Evolutionary conservation across 2,888 invertebrate species (phyloP).

Genomic region (Automeris io): DNA sequence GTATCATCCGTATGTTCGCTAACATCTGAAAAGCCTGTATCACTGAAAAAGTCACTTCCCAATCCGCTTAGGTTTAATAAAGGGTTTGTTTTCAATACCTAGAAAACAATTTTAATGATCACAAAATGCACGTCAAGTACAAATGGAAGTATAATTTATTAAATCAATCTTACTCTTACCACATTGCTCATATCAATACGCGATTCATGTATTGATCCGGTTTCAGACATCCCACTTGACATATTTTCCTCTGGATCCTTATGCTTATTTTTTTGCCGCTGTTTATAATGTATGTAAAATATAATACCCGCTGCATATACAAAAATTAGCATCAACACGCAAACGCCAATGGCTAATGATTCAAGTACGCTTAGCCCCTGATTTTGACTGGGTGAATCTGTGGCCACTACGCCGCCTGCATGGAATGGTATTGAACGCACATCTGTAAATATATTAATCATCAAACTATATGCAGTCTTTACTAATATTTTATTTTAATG

Average conservation of each 20-base stretch:
- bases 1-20: conserved; percentile 62
- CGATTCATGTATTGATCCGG: conserved; percentile 52
- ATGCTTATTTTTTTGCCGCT: conserved; percentile 77
- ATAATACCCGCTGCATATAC: conserved; percentile 91
- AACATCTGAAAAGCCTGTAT: conserved; percentile 57
- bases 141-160: background rate
- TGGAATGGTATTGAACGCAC: conserved; percentile 88
- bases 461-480: no score
- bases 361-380: conserved; percentile 84
- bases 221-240: conserved; percentile 50
- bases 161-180: conserved; percentile 31
- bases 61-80: conserved; percentile 50
- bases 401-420: conserved; percentile 74
- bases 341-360: conserved; percentile 88
- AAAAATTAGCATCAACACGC: conserved; percentile 85
- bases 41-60: conserved; percentile 45
- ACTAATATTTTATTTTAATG: no score
- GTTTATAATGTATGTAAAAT: conserved; percentile 85
- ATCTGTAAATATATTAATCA: conserved; percentile 76
- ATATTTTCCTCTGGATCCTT: conserved; percentile 59
- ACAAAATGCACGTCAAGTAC: background rate
- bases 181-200: conserved; percentile 63
- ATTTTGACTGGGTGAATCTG: conserved; percentile 68
- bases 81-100: conserved; percentile 67
- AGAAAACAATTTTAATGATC: conserved; percentile 20